A percentile compares a stretch with the other conserved stretches of the same genome.
phyloP scores from a whole-genome alignment of 2,113 vertebrate species.

The Columba livia region DNA sequence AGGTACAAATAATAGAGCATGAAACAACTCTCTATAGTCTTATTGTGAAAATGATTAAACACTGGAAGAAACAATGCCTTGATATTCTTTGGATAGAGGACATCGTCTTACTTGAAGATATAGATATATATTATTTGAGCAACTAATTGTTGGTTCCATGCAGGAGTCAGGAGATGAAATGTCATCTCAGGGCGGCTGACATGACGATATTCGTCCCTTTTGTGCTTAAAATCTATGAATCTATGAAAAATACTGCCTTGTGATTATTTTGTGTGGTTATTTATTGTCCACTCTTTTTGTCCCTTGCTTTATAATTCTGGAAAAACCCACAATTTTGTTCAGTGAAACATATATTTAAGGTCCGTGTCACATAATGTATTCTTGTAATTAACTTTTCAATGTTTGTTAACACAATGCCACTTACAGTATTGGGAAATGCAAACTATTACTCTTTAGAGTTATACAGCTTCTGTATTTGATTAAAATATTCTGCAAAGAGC shows the following conservation, averaged over 20 bases:
- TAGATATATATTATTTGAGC: background rate
- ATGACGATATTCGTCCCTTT: background rate
- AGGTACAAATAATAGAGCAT: background rate
- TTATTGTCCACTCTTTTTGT: background rate
- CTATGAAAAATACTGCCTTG: background rate
- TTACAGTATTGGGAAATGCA: background rate
- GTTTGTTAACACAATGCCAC: constrained; percentile 3
- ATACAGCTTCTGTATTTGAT: background rate
- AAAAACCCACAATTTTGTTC: background rate
- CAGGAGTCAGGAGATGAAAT: background rate
- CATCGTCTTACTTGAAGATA: background rate
- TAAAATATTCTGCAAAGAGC: background rate
- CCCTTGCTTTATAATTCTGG: background rate
- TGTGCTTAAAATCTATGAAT: background rate
- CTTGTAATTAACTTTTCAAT: background rate
- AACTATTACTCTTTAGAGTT: background rate
- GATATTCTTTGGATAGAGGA: background rate
- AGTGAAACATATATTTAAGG: background rate
- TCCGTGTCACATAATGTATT: background rate
- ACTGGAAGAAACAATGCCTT: background rate
- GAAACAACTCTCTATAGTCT: background rate
- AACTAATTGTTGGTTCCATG: background rate
- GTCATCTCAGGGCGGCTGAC: background rate
- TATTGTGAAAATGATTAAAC: background rate
- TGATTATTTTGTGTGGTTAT: background rate